Evolutionary conservation across 2,113 vertebrate genomes (phyloP).

Genomic region (Oreochromis aureus): DNA sequence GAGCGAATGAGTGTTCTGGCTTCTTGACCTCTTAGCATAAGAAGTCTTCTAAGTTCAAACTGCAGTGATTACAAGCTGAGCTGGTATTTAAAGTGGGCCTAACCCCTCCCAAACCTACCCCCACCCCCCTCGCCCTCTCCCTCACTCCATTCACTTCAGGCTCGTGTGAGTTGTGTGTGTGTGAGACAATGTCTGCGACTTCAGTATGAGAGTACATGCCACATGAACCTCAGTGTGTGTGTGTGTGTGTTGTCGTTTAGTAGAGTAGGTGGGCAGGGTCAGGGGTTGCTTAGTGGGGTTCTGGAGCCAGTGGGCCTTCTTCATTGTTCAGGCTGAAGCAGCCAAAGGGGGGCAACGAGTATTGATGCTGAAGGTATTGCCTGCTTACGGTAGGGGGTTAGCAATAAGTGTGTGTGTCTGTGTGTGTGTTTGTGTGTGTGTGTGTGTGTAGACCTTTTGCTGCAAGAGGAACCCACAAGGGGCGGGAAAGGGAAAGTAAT

Average conservation of each 20-base stretch:
- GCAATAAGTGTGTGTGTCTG: constrained; percentile 35
- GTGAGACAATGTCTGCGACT: constrained; percentile 13
- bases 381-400: constrained; percentile 46
- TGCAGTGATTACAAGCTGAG: constrained; percentile 64
- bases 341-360: constrained; percentile 33
- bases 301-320: constrained; percentile 64
- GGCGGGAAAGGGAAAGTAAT: constrained; percentile 63
- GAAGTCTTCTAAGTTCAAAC: constrained; percentile 69
- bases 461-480: constrained; percentile 35
- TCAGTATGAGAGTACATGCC: constrained; percentile 21
- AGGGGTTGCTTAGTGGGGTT: constrained; percentile 62
- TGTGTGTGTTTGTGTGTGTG: background rate
- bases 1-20: constrained; percentile 52
- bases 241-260: constrained; percentile 4
- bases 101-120: background rate
- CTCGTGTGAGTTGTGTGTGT: constrained; percentile 35
- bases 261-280: constrained; percentile 54
- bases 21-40: constrained; percentile 69
- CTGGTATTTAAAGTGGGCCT: constrained; percentile 59
- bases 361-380: constrained; percentile 62
- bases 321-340: constrained; percentile 58
- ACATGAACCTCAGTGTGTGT: constrained; percentile 8
- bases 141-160: constrained; percentile 4
- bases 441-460: background rate
- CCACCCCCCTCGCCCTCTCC: background rate